A percentile compares a stretch with the other conserved stretches of the same genome.
These are phyloP conservation scores for Drosophila prostipennis DNA, from an alignment of 2,888 invertebrate genomes.

Conservation along the genomic window DNA sequence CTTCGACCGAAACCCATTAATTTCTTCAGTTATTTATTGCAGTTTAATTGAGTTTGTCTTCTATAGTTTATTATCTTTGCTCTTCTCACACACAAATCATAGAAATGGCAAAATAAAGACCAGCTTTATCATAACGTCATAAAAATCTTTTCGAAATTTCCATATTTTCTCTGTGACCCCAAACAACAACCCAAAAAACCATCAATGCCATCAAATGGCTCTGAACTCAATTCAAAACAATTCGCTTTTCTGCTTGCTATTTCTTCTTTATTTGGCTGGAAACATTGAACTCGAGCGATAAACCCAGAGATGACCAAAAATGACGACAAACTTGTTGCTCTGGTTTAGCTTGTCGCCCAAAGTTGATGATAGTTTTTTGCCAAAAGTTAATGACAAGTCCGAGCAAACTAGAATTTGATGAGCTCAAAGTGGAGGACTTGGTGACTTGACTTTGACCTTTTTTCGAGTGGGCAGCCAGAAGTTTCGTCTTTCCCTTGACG, in stretches of 20 bases:
- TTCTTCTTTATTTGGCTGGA: slow-evolving; percentile 21
- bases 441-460: slow-evolving; percentile 27
- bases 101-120: not conserved
- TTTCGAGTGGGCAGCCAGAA: slow-evolving; percentile 14
- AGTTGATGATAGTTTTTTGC: slow-evolving; percentile 25
- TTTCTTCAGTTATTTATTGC: not conserved
- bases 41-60: not conserved
- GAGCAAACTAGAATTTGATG: slow-evolving; percentile 36
- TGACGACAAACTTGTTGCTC: slow-evolving; percentile 58
- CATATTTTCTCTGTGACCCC: slow-evolving; percentile 37
- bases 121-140: not conserved
- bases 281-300: slow-evolving; percentile 67
- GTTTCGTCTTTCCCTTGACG: slow-evolving; percentile 38
- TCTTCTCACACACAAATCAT: slow-evolving; percentile 36
- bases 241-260: slow-evolving; percentile 10
- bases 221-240: slow-evolving; percentile 34
- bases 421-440: not conserved
- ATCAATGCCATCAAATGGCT: slow-evolving; percentile 33
- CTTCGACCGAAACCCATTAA: not conserved
- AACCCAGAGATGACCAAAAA: slow-evolving; percentile 34
- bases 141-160: slow-evolving; percentile 3
- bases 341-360: slow-evolving; percentile 8
- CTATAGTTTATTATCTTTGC: slow-evolving; percentile 9
- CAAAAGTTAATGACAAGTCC: slow-evolving; percentile 14
- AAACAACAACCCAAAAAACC: slow-evolving; percentile 12